A percentile compares a stretch with the other conserved stretches of the same genome.
These are phyloP conservation scores for Scomberomorus guttatus DNA, from an alignment of 2,797 vertebrate genomes.

Conservation along the genomic window DNA sequence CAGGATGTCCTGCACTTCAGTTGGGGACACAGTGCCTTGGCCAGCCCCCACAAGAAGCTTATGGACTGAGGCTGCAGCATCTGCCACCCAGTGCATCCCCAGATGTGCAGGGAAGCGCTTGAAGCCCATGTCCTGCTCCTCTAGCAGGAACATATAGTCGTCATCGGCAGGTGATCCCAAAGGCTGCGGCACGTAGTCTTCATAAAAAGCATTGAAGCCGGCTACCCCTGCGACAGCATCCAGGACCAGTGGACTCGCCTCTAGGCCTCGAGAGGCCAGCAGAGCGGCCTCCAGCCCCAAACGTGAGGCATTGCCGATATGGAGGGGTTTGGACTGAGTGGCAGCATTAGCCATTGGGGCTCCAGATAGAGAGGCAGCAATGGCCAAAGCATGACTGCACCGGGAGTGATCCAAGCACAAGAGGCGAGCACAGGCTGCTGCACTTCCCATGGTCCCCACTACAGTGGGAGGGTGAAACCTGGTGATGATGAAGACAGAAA, in stretches of 20 bases:
- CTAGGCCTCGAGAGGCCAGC: constrained; percentile 89
- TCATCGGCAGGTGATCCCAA: constrained; percentile 68
- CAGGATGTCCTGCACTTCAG: constrained; percentile 84
- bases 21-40: constrained; percentile 75
- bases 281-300: constrained; percentile 91
- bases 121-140: constrained; percentile 91
- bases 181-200: constrained; percentile 84
- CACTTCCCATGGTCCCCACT: constrained; percentile 92
- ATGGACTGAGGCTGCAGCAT: constrained; percentile 86
- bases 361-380: constrained; percentile 90
- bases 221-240: constrained; percentile 88
- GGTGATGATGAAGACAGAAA: constrained; percentile 30
- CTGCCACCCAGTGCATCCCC: constrained; percentile 93
- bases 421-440: constrained; percentile 89
- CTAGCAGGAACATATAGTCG: constrained; percentile 86
- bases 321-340: constrained; percentile 91
- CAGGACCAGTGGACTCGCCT: constrained; percentile 88
- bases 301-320: constrained; percentile 90
- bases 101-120: constrained; percentile 92
- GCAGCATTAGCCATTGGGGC: constrained; percentile 94
- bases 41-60: constrained; percentile 79
- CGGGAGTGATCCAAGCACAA: constrained; percentile 83
- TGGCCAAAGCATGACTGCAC: constrained; percentile 89
- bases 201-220: constrained; percentile 90
- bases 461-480: constrained; percentile 94